Conservation (phyloP, 1,140 invertebrate species). For the Oncopeltus fasciatus region DNA sequence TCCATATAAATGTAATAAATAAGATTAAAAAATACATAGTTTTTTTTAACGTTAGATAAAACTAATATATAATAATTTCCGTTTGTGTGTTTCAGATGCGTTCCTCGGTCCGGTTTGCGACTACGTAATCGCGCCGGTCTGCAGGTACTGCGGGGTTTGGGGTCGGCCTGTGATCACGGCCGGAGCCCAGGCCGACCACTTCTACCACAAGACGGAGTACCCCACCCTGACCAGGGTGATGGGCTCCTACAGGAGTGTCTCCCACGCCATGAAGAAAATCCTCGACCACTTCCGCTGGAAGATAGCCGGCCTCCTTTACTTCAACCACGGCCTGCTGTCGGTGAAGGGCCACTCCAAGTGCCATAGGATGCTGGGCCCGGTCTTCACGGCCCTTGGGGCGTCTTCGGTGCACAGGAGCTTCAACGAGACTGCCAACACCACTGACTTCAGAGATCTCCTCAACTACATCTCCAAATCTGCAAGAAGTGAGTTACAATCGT, state of each 20-base stretch:
- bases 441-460: slow-evolving; percentile 46
- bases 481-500: slow-evolving; percentile 53
- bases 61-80: neutral
- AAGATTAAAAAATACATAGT: too few species aligned
- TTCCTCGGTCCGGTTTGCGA: slow-evolving; percentile 84
- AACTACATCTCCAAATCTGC: slow-evolving; percentile 46
- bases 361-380: slow-evolving; percentile 52
- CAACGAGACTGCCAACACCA: slow-evolving; percentile 36
- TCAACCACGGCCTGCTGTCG: slow-evolving; percentile 43
- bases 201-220: slow-evolving; percentile 54
- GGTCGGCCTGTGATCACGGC: slow-evolving; percentile 73
- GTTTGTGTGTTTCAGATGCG: slow-evolving; percentile 43
- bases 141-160: slow-evolving; percentile 76
- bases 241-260: slow-evolving; percentile 62
- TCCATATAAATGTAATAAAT: too few species aligned
- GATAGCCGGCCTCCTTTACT: slow-evolving; percentile 47
- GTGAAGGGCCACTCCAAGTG: slow-evolving; percentile 52
- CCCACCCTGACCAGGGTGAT: slow-evolving; percentile 71
- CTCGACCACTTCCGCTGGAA: slow-evolving; percentile 53
- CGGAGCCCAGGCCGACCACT: slow-evolving; percentile 66
- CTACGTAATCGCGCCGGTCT: slow-evolving; percentile 79
- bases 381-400: slow-evolving; percentile 45
- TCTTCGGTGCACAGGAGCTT: slow-evolving; percentile 39
- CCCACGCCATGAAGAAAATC: slow-evolving; percentile 50
- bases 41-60: too few species aligned